A percentile compares a stretch with the other conserved stretches of the same genome.
These are phyloP conservation scores for Cebus imitator DNA, from an alignment of 2,113 vertebrate genomes.

Conservation along the genomic window DNA sequence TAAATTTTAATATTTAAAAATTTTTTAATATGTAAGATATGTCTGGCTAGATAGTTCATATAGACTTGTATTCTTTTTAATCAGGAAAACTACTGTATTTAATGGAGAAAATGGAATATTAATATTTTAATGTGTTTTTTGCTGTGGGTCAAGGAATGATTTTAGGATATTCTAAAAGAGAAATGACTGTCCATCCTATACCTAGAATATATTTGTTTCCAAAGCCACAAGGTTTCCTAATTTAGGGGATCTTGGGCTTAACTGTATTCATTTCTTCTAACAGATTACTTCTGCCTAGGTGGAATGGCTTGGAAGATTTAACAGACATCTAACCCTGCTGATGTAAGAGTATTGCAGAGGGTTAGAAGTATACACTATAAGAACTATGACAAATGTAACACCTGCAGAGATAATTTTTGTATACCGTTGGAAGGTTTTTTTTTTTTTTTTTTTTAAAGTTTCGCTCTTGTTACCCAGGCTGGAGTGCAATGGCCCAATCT, in stretches of 20 bases:
- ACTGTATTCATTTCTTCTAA: not conserved
- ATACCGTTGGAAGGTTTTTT: not conserved
- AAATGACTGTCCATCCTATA: not conserved
- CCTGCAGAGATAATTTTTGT: not conserved
- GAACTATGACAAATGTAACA: not conserved
- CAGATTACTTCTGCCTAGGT: not conserved
- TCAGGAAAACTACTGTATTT: not conserved
- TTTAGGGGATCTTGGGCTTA: not conserved
- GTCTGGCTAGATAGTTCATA: not conserved
- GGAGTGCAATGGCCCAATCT: no score
- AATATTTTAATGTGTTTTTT: constrained; percentile 11
- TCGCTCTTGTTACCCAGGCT: no score
- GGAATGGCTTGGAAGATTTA: not conserved
- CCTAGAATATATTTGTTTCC: not conserved
- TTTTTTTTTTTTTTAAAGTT: not conserved
- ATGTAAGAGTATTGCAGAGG: not conserved
- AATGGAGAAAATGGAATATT: not conserved
- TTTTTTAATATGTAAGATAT: not conserved
- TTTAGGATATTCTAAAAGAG: not conserved
- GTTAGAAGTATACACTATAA: not conserved
- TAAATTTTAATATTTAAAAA: not conserved
- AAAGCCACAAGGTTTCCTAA: not conserved
- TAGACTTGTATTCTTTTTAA: not conserved
- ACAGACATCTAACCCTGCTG: not conserved
- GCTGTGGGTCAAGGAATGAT: not conserved